These are phyloP conservation scores for Oryzias woworae DNA, from an alignment of 2,113 vertebrate genomes.

Conservation along the genomic window DNA sequence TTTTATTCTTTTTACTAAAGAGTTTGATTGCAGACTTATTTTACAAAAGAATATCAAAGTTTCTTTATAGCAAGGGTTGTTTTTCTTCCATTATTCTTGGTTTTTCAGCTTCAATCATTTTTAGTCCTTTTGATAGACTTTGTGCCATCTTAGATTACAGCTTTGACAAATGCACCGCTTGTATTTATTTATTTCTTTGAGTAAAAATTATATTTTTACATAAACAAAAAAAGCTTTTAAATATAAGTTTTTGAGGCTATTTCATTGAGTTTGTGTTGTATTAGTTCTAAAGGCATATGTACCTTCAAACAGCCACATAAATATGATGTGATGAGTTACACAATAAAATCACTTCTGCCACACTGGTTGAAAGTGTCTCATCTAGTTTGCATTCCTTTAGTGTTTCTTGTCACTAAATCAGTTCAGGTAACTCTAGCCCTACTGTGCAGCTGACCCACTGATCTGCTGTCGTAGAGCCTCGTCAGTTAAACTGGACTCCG, in stretches of 20 bases:
- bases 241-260: constrained; percentile 3
- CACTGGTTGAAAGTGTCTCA: neutral
- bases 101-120: no score
- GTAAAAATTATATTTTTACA: no score
- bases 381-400: neutral
- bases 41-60: no score
- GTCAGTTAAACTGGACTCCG: constrained; percentile 26
- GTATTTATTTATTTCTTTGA: neutral
- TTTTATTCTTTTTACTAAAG: no score
- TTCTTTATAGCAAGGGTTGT: no score
- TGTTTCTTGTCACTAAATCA: neutral
- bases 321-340: constrained; percentile 1
- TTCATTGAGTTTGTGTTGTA: neutral
- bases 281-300: constrained; percentile 6
- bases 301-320: constrained; percentile 8
- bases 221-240: no score
- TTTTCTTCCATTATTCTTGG: no score
- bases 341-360: neutral
- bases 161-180: neutral
- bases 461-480: constrained; percentile 25
- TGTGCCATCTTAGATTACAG: no score
- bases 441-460: constrained; percentile 19
- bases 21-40: no score
- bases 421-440: neutral
- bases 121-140: no score